phyloP scores from a whole-genome alignment of 2,797 vertebrate species.

The Sebastes taczanowskii region DNA sequence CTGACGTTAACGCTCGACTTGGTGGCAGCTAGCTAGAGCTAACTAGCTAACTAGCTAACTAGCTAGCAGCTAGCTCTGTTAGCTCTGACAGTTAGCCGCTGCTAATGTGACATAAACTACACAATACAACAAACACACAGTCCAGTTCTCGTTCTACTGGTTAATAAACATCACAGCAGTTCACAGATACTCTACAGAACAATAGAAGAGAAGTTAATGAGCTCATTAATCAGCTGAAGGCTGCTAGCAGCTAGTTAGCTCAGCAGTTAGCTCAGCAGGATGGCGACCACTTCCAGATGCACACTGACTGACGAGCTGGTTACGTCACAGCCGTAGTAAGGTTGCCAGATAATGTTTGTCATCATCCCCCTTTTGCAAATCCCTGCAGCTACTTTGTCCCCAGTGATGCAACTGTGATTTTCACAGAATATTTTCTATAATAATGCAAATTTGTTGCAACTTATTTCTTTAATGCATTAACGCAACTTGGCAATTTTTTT shows the following conservation, averaged over 20 bases:
- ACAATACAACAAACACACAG: background rate
- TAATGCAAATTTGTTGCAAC: too few species aligned
- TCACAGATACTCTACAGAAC: too few species aligned
- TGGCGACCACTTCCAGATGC: conserved; percentile 73
- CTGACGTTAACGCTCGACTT: too few species aligned
- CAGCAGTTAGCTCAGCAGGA: conserved; percentile 48
- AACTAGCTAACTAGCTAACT: too few species aligned
- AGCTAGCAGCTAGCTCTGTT: conserved; percentile 34
- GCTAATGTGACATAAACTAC: conserved; percentile 4
- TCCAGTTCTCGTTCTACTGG: too few species aligned
- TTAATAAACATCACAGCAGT: too few species aligned
- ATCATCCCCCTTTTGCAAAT: conserved; percentile 18
- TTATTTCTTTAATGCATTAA: too few species aligned
- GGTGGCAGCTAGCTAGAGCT: background rate
- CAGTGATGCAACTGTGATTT: background rate
- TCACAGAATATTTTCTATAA: too few species aligned
- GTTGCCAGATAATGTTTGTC: conserved; percentile 49
- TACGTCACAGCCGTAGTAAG: background rate
- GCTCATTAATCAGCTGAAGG: too few species aligned
- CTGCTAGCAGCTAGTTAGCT: conserved; percentile 6
- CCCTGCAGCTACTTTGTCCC: background rate
- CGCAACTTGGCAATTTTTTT: too few species aligned
- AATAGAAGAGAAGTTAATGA: background rate
- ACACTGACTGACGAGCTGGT: conserved; percentile 26
- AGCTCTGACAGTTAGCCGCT: background rate